These are phyloP conservation scores for Peucedramus taeniatus DNA, from an alignment of 2,113 vertebrate genomes.

Conservation along the genomic window DNA sequence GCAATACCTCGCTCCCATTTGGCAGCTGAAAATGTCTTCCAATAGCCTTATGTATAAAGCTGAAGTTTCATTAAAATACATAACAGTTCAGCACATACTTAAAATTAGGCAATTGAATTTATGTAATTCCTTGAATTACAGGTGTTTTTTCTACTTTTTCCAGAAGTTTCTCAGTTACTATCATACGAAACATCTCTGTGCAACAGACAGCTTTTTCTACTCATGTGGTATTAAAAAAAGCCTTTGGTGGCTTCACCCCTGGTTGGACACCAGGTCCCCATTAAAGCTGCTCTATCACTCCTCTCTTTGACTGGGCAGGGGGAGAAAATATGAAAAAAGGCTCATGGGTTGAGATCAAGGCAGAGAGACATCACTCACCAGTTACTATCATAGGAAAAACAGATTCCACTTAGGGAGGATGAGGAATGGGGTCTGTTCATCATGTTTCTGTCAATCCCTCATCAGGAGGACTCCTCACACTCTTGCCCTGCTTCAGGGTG, in stretches of 20 bases:
- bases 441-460: not conserved
- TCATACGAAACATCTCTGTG: not conserved
- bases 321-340: not conserved
- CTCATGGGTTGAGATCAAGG: not conserved
- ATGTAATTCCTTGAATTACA: not conserved
- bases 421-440: not conserved
- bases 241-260: not conserved
- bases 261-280: not conserved
- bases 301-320: fast-evolving
- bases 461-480: not conserved
- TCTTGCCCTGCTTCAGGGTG: not conserved
- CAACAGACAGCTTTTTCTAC: not conserved
- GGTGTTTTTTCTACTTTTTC: not conserved
- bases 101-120: not conserved
- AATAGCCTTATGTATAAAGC: not conserved
- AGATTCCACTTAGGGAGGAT: fast-evolving
- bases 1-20: not conserved
- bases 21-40: not conserved
- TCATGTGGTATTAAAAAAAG: not conserved
- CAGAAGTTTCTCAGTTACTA: not conserved
- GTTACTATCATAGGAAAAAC: not conserved
- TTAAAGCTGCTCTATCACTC: not conserved
- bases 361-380: not conserved
- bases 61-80: not conserved
- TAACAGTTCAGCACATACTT: not conserved